phyloP scores from a whole-genome alignment of 2,888 invertebrate species.

The Macrosiphum euphorbiae region DNA sequence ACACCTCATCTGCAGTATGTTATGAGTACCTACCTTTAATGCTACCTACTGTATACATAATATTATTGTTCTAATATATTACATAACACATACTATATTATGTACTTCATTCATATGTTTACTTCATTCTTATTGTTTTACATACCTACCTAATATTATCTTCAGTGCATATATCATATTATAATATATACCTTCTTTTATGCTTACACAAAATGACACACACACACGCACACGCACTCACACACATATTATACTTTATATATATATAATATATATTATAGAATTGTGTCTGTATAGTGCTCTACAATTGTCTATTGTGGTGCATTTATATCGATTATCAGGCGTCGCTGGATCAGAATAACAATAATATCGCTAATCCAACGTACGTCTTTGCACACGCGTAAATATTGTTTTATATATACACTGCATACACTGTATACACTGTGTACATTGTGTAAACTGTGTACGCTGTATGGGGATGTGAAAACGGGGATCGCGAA shows the following conservation, averaged over 20 bases:
- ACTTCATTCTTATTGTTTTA: constrained; percentile 20
- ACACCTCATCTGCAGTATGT: constrained; percentile 29
- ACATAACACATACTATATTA: not conserved
- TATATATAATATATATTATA: not conserved
- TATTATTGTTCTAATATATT: not conserved
- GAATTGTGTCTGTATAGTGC: not conserved
- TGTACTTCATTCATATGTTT: not conserved
- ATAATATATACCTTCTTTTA: not conserved
- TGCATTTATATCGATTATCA: not conserved
- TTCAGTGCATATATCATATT: not conserved
- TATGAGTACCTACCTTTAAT: not conserved
- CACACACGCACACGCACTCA: not conserved
- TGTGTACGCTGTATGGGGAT: not conserved
- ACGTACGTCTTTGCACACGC: not conserved
- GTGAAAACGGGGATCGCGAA: not conserved
- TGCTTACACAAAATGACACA: not conserved
- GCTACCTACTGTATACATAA: not conserved
- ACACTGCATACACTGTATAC: not conserved
- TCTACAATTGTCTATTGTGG: not conserved
- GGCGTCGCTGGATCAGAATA: not conserved
- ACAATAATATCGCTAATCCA: constrained; percentile 14
- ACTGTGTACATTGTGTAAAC: not conserved
- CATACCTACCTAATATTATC: not conserved
- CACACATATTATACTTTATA: not conserved
- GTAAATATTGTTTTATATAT: constrained; percentile 10